Evolutionary conservation across 2,113 vertebrate genomes (phyloP).

Genomic region (Psilopsiagon aurifrons): DNA sequence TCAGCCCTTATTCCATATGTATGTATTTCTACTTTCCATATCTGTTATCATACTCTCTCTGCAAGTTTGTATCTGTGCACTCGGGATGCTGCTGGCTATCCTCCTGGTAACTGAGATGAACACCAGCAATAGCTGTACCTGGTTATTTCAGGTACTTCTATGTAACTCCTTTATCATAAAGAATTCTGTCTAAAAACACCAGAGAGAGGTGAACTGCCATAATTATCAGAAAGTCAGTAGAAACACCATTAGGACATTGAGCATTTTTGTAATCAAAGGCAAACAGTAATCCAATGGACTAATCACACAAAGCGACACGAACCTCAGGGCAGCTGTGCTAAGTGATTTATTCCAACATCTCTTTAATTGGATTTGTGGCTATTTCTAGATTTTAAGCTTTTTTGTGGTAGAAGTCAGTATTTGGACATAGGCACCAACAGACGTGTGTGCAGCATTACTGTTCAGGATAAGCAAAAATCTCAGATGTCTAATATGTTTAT

Average conservation of each 20-base stretch:
- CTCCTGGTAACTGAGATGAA: neutral
- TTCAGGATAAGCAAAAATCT: neutral
- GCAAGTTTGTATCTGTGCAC: neutral
- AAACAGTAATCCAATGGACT: neutral
- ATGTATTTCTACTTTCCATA: neutral
- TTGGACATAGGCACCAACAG: neutral
- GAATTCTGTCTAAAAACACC: neutral
- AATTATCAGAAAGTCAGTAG: neutral
- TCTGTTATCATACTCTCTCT: neutral
- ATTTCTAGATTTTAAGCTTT: neutral
- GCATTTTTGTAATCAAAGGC: neutral
- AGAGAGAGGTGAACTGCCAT: neutral
- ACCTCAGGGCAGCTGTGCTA: neutral
- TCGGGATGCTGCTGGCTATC: neutral
- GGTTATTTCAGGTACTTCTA: neutral
- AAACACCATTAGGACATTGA: constrained; percentile 13
- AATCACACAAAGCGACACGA: neutral
- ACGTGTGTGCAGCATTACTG: neutral
- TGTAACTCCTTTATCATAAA: neutral
- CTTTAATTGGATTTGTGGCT: neutral
- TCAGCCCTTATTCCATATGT: neutral
- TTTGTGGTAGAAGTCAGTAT: neutral
- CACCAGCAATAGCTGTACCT: neutral
- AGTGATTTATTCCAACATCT: neutral
- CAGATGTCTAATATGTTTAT: neutral